Percentiles rank a stretch among this genome's conserved stretches.
These are phyloP conservation scores for Cephus runcator DNA, from an alignment of 2,888 invertebrate genomes.

Conservation along the genomic window DNA sequence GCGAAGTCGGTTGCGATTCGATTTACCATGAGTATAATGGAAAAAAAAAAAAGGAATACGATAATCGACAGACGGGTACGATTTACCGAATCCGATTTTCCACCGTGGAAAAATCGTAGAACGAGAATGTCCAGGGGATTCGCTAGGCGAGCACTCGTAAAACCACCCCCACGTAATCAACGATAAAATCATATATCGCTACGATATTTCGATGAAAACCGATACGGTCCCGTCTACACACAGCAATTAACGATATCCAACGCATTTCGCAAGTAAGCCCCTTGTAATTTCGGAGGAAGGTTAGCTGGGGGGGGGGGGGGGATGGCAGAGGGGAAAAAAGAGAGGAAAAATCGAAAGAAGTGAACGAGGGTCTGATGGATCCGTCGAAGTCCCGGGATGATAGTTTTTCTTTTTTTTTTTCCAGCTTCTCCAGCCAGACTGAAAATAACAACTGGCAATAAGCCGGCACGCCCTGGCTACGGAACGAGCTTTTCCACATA, in stretches of 20 bases:
- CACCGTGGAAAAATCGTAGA: neutral
- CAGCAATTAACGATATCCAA: neutral
- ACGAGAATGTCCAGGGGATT: neutral
- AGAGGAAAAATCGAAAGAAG: neutral
- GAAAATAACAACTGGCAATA: constrained; percentile 59
- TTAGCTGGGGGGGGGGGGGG: neutral
- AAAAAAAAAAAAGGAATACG: neutral
- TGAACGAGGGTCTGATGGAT: constrained; percentile 3
- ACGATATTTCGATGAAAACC: neutral
- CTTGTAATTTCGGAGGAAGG: neutral
- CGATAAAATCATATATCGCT: neutral
- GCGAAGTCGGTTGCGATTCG: neutral
- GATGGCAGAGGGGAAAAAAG: neutral
- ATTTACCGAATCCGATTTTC: neutral
- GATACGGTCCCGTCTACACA: neutral
- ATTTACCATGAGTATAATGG: constrained; percentile 23
- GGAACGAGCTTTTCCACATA: constrained; percentile 55
- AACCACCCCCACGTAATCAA: neutral
- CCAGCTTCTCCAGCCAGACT: constrained; percentile 26
- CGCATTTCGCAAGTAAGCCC: neutral
- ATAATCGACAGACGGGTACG: neutral
- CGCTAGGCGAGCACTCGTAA: neutral
- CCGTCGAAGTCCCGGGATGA: constrained; percentile 7
- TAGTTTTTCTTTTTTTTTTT: constrained; percentile 25
- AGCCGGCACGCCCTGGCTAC: constrained; percentile 42